Evolutionary conservation across 2,888 invertebrate species (phyloP), one percentile per base, ranked within the genome.

Genomic region (Herminia tarsipennalis): DNA sequence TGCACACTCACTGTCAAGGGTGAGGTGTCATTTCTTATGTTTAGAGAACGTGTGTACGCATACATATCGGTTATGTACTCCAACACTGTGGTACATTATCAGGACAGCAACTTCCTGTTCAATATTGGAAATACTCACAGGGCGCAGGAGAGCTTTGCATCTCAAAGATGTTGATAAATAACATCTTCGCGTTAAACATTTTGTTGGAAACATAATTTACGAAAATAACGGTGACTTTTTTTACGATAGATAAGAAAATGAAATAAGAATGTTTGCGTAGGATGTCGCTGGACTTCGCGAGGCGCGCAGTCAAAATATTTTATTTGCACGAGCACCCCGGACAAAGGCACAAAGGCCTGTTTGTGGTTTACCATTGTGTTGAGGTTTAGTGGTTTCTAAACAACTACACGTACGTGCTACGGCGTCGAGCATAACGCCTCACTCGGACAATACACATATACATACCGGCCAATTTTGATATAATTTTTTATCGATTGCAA

Each of bases 281-380:
- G 73, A 73, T 62, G 55, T 45, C 41, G 40, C 33, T 64, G 61
- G 59, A 57, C 63, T 66, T 69, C 59, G 49, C 51, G 66, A 54
- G 66, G 68, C 61, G 71, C 59, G 70, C 66, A 66, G 72, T 79
- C 72, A 67, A 75, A 80, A 81, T 81, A 77, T 83, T 86, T 83
- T 86, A 84, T 87, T 86, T 84, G 81, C 78, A 66, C 65, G 58
- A 49, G 62, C 57, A 53, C 56, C 35, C 62, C 55, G 67, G 70
- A 81, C 78, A 81, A 83, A 78, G 73, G 75, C 65, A 81, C 78
- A 81, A 82, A 76, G 73, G 75, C 66, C 59, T 73, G 71, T 79
- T 86, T 80, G 80, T 77, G 80, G 75, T 76, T 61, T 63, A 64
- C 77, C 78, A 79, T 85, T 84, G 78, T 80, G 68, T 76, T 68